Percentiles rank a stretch among this genome's conserved stretches.
Evolutionary conservation across 30 jellyfish, hydroid and myxozoan species (phyloP).

Genomic region (Turritopsis rubra): DNA sequence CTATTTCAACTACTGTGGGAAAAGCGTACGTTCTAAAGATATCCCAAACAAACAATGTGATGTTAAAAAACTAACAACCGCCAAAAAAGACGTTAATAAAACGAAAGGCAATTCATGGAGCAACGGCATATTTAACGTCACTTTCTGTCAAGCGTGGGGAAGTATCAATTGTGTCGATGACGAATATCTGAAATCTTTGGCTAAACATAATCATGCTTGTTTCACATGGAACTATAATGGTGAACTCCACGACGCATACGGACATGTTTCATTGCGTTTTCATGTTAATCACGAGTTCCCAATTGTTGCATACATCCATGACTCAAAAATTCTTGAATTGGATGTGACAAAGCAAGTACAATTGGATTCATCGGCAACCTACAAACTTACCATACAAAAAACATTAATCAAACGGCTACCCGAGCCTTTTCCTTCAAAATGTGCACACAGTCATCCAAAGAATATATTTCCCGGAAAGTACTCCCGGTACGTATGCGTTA

Average conservation of each 20-base stretch:
- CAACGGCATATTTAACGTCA: conserved; percentile 21
- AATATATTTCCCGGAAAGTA: conserved; percentile 32
- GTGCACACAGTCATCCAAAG: conserved; percentile 4
- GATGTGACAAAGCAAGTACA: conserved; percentile 16
- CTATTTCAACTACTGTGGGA: conserved; percentile 27
- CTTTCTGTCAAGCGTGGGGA: conserved; percentile 32
- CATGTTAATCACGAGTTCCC: background rate
- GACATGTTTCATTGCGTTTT: conserved; percentile 18
- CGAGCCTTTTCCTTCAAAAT: conserved; percentile 30
- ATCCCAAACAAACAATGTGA: background rate
- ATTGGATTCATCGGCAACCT: conserved; percentile 8
- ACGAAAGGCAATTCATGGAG: conserved; percentile 1
- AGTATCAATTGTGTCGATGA: conserved; percentile 10
- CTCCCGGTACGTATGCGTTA: conserved; percentile 20
- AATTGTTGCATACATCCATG: conserved; percentile 16
- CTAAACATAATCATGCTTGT: conserved; percentile 17
- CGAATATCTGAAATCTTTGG: background rate
- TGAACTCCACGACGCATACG: conserved; percentile 23
- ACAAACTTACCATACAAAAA: background rate
- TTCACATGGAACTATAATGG: conserved; percentile 29
- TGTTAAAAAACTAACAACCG: no score
- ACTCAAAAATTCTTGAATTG: conserved; percentile 15
- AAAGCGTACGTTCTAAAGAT: background rate
- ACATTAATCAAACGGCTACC: conserved; percentile 24
- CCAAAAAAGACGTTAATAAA: background rate